Conservation (phyloP, 1,140 invertebrate species). For the Leptinotarsa texana region DNA sequence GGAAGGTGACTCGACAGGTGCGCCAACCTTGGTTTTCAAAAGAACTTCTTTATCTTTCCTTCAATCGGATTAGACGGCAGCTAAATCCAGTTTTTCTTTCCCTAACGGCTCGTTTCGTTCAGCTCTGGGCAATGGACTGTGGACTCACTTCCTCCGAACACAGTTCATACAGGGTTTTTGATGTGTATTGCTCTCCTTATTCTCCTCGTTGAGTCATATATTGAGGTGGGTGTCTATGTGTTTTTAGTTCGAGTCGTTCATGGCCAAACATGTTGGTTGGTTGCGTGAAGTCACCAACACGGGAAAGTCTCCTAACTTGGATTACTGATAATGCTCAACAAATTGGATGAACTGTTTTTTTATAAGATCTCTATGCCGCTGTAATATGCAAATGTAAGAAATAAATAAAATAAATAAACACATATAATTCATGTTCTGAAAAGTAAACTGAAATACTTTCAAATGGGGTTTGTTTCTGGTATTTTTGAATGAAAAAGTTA, state of each 20-base stretch:
- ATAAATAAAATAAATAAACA: no score
- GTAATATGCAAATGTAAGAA: no score
- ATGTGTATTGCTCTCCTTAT: background rate
- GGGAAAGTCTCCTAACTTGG: no score
- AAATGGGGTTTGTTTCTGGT: no score
- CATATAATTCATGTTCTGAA: no score
- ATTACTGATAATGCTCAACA: no score
- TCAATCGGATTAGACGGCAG: conserved; percentile 9
- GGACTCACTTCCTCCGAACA: conserved; percentile 5
- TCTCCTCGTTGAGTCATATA: no score
- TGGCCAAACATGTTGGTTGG: background rate
- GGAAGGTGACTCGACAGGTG: conserved; percentile 18
- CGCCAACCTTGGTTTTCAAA: conserved; percentile 16
- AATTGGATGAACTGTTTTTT: no score
- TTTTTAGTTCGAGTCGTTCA: background rate
- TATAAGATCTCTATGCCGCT: no score
- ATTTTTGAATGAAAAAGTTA: no score
- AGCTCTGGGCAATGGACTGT: conserved; percentile 4
- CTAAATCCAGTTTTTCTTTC: conserved; percentile 21
- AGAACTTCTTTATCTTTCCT: conserved; percentile 15
- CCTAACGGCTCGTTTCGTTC: conserved; percentile 10
- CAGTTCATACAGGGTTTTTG: background rate
- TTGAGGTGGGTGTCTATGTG: background rate
- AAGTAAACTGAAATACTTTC: no score
- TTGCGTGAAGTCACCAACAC: background rate